Percentiles rank a stretch among this genome's conserved stretches.
Evolutionary conservation across 2,888 invertebrate genomes (phyloP).

Genomic region (Pasiphila rectangulata): DNA sequence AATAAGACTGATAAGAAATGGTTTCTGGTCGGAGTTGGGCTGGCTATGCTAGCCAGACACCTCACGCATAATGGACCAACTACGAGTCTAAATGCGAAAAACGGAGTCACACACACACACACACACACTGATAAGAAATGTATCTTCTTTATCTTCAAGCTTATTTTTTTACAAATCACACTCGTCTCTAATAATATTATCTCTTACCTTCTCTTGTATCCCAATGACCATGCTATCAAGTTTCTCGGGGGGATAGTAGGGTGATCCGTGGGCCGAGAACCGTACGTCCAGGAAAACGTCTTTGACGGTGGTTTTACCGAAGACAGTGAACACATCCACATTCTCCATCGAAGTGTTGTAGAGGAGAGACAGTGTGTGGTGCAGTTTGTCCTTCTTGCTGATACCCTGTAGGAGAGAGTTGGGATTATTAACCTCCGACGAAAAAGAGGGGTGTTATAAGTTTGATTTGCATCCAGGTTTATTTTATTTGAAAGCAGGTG

Average conservation of each 20-base stretch:
- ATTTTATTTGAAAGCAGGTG: too few relatives aligned
- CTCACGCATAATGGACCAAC: too few relatives aligned
- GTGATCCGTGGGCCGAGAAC: slow-evolving; percentile 96
- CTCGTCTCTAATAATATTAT: background rate
- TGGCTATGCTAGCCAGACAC: too few relatives aligned
- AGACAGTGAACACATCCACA: slow-evolving; percentile 96
- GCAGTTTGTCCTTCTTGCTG: slow-evolving; percentile 88
- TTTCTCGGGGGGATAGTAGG: slow-evolving; percentile 93
- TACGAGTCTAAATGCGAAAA: too few relatives aligned
- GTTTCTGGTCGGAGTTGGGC: too few relatives aligned
- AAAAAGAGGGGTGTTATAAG: too few relatives aligned
- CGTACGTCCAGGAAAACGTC: slow-evolving; percentile 89
- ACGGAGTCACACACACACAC: too few relatives aligned
- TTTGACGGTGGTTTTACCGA: slow-evolving; percentile 83
- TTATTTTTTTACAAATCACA: background rate
- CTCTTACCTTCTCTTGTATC: slow-evolving; percentile 83
- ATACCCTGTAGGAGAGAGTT: slow-evolving; percentile 63
- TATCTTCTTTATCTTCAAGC: background rate
- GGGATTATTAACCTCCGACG: too few relatives aligned
- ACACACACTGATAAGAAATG: too few relatives aligned
- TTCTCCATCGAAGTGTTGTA: slow-evolving; percentile 90
- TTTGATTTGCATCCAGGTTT: too few relatives aligned
- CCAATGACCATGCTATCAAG: slow-evolving; percentile 91
- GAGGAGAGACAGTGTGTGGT: slow-evolving; percentile 78
- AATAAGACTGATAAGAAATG: too few relatives aligned